Conservation (phyloP, 2,888 invertebrate genomes). For the Acanthococcus lagerstroemiae region DNA sequence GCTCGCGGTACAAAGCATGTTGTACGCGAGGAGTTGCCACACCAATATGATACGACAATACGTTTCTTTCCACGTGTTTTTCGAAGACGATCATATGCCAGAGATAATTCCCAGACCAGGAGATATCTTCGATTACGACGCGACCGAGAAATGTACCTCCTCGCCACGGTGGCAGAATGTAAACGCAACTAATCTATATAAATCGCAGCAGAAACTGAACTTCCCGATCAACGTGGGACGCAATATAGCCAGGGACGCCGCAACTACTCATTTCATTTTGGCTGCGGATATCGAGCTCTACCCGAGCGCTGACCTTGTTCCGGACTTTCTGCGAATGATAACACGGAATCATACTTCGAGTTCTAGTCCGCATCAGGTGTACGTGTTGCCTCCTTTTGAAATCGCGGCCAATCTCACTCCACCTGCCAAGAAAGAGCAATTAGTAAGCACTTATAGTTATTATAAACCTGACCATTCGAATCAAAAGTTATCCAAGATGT, state of each 20-base stretch:
- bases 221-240: constrained; percentile 85
- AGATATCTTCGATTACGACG: constrained; percentile 54
- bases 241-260: constrained; percentile 75
- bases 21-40: constrained; percentile 67
- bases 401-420: constrained; percentile 54
- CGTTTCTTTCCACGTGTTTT: constrained; percentile 82
- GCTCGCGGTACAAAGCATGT: constrained; percentile 66
- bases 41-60: constrained; percentile 59
- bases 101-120: constrained; percentile 41
- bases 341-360: constrained; percentile 53
- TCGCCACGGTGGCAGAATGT: constrained; percentile 62
- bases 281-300: constrained; percentile 85
- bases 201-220: constrained; percentile 64
- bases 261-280: constrained; percentile 70
- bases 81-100: constrained; percentile 76
- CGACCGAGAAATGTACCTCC: constrained; percentile 60
- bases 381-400: constrained; percentile 81
- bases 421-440: constrained; percentile 62
- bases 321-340: constrained; percentile 74
- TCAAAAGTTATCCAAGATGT: background rate
- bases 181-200: constrained; percentile 56
- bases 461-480: background rate
- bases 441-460: constrained; percentile 41
- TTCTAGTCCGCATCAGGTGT: constrained; percentile 67
- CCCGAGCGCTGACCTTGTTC: constrained; percentile 70